A percentile compares a stretch with the other conserved stretches of the same genome.
Conservation (phyloP, 2,797 vertebrate genomes). For the Onychomys leucogaster region DNA sequence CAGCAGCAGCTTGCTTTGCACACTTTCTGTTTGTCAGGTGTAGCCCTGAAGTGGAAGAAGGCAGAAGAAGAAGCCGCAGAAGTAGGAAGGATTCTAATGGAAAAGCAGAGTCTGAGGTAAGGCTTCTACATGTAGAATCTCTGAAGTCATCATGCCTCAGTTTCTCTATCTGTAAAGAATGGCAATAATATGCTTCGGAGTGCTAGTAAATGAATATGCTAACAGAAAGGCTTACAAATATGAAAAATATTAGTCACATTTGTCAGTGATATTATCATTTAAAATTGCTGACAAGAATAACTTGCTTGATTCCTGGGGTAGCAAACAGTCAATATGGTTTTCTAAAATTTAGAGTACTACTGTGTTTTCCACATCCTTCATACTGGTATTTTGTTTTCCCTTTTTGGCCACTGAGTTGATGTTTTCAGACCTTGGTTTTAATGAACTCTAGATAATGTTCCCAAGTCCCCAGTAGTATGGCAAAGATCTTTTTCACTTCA, state of each 20-base stretch:
- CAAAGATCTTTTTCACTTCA: neutral
- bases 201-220: neutral
- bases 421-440: conserved; percentile 19
- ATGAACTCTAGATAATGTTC: conserved; percentile 40
- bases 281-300: conserved; percentile 26
- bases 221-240: neutral
- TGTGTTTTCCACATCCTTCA: neutral
- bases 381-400: neutral
- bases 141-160: neutral
- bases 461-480: conserved; percentile 30
- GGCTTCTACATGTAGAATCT: neutral
- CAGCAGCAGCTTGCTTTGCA: neutral
- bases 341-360: neutral
- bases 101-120: neutral
- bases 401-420: neutral
- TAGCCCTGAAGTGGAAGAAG: neutral
- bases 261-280: neutral
- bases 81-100: neutral
- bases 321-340: neutral
- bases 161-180: conserved; percentile 29
- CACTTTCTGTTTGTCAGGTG: neutral
- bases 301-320: neutral
- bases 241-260: neutral
- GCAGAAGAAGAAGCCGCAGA: neutral
- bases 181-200: neutral